phyloP scores from a whole-genome alignment of 92 coral and sea anemone genomes.

The Phenganax subtilis region DNA sequence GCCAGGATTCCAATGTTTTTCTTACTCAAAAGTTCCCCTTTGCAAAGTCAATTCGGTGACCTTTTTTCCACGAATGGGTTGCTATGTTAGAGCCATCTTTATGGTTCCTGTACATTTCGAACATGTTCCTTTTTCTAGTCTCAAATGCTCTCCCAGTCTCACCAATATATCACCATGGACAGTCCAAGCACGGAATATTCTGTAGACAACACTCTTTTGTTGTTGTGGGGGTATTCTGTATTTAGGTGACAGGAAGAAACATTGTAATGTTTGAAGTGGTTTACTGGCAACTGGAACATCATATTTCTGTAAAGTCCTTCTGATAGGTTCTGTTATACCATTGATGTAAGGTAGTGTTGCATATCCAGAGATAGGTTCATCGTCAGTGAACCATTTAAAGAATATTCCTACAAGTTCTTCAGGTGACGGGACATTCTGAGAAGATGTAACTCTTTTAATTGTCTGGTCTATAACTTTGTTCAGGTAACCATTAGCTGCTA shows the following conservation, averaged over 20 bases:
- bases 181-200: neutral
- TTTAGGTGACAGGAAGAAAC: neutral
- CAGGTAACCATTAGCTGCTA: no score
- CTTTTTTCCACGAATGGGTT: no score
- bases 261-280: neutral
- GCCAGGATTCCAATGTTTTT: no score
- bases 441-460: no score
- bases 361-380: neutral
- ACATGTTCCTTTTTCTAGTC: constrained; percentile 22
- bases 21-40: no score
- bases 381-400: no score
- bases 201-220: neutral
- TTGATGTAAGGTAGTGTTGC: constrained; percentile 11
- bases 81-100: no score
- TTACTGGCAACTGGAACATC: neutral
- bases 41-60: no score
- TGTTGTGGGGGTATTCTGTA: neutral
- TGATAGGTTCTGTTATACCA: neutral
- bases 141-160: constrained; percentile 7
- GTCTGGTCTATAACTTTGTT: no score
- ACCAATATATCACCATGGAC: neutral
- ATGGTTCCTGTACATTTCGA: no score
- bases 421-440: no score
- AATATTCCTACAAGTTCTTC: no score
- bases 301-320: neutral